A percentile compares a stretch with the other conserved stretches of the same genome.
These are phyloP conservation scores for Ophion obscuratus DNA, from an alignment of 2,888 invertebrate genomes.

Conservation along the genomic window DNA sequence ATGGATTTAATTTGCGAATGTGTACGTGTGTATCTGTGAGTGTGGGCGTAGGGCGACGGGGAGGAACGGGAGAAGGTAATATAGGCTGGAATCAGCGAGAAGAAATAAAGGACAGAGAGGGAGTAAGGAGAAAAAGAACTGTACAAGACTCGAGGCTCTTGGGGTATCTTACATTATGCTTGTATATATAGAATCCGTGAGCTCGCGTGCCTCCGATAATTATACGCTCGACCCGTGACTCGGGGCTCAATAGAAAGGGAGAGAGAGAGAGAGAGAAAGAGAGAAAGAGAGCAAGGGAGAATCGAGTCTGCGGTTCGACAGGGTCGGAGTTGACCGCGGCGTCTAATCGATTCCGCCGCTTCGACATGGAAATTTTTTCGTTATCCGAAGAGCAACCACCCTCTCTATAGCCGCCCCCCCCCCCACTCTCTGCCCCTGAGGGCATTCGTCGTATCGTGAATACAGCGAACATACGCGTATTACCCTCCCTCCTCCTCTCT, in stretches of 20 bases:
- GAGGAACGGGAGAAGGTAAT: neutral
- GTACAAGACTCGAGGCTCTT: constrained; percentile 70
- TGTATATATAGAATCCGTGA: constrained; percentile 73
- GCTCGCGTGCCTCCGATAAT: constrained; percentile 82
- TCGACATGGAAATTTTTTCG: constrained; percentile 79
- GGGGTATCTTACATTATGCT: constrained; percentile 60
- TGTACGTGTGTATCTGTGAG: neutral
- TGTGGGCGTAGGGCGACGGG: neutral
- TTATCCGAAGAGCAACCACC: constrained; percentile 49
- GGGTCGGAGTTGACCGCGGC: constrained; percentile 82
- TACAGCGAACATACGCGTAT: neutral
- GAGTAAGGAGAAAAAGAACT: constrained; percentile 2
- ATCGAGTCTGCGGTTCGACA: constrained; percentile 81
- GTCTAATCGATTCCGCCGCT: constrained; percentile 82
- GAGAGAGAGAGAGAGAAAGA: constrained; percentile 32
- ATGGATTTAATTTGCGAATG: neutral
- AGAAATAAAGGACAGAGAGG: neutral
- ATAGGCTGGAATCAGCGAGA: constrained; percentile 8
- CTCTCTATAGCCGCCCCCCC: constrained; percentile 41
- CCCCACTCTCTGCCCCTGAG: constrained; percentile 30
- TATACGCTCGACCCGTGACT: constrained; percentile 80
- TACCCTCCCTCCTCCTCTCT: neutral
- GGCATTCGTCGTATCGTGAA: neutral
- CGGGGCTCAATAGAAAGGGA: constrained; percentile 63
- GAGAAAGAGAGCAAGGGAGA: constrained; percentile 69